Conservation (phyloP, 1,140 invertebrate species). For the Schlechtendalia chinensis region DNA sequence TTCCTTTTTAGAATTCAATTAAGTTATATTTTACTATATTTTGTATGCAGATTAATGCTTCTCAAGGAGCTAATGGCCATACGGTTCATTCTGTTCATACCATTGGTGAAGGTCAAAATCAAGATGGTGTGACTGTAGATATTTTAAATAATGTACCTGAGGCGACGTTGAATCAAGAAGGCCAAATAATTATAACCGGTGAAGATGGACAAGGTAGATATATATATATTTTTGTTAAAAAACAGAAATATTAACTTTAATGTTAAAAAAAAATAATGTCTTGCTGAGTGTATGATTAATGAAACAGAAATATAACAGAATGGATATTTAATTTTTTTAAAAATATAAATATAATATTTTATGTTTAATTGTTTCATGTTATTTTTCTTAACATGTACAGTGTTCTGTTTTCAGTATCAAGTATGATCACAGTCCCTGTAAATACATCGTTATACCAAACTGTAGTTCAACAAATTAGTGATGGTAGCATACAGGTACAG, state of each 20-base stretch:
- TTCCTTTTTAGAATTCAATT: background rate
- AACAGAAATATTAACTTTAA: no score
- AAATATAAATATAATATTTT: background rate
- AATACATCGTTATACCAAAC: constrained; percentile 94
- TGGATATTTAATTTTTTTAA: no score
- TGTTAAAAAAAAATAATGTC: no score
- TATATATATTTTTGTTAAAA: constrained; percentile 9
- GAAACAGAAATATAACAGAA: no score
- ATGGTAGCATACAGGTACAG: constrained; percentile 71
- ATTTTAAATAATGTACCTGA: constrained; percentile 86
- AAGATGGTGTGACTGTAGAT: constrained; percentile 67
- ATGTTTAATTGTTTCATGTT: background rate
- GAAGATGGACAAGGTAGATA: constrained; percentile 87
- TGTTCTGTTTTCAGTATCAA: constrained; percentile 71
- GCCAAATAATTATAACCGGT: constrained; percentile 90
- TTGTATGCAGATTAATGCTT: constrained; percentile 68
- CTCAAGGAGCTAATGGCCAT: constrained; percentile 67
- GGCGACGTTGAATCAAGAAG: constrained; percentile 83
- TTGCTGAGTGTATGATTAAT: background rate
- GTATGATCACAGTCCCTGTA: constrained; percentile 93
- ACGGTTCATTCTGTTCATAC: constrained; percentile 69
- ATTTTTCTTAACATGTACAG: background rate
- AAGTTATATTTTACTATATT: background rate
- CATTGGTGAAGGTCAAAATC: constrained; percentile 66
- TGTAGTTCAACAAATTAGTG: constrained; percentile 80